Evolutionary conservation across 2,113 vertebrate genomes (phyloP).

Genomic region (Trichechus manatus): DNA sequence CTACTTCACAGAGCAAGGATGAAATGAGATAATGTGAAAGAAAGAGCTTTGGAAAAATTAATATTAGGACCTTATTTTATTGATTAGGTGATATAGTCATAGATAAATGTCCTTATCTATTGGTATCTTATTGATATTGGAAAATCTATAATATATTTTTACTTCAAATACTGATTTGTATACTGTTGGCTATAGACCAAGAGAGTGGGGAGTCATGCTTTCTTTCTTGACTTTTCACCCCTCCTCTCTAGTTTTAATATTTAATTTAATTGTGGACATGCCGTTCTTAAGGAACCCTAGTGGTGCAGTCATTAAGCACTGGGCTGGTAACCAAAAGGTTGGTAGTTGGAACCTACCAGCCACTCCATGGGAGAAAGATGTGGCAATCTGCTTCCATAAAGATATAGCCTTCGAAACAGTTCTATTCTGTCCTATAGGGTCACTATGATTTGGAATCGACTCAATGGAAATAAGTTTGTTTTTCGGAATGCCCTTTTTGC

Average conservation of each 20-base stretch:
- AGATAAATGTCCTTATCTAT: not conserved
- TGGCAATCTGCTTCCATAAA: not conserved
- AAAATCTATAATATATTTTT: conserved; percentile 10
- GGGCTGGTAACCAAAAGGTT: not conserved
- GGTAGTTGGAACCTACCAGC: not conserved
- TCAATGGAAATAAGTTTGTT: not conserved
- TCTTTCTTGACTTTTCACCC: conserved; percentile 16
- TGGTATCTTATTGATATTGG: not conserved
- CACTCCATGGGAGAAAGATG: not conserved
- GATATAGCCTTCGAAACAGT: not conserved
- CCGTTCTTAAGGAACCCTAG: not conserved
- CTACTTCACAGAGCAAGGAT: not conserved
- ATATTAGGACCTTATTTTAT: not conserved
- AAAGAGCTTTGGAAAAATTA: not conserved
- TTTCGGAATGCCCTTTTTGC: not conserved
- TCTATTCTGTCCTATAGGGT: not conserved
- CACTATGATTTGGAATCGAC: not conserved
- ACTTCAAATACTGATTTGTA: not conserved
- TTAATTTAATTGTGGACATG: conserved; percentile 53
- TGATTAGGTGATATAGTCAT: not conserved
- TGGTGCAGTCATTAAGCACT: not conserved
- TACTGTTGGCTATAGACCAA: not conserved
- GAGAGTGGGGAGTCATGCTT: not conserved
- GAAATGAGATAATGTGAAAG: not conserved
- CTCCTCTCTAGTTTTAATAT: conserved; percentile 18